phyloP scores from a whole-genome alignment of 2,888 invertebrate genomes.

The Hypercompe scribonia region DNA sequence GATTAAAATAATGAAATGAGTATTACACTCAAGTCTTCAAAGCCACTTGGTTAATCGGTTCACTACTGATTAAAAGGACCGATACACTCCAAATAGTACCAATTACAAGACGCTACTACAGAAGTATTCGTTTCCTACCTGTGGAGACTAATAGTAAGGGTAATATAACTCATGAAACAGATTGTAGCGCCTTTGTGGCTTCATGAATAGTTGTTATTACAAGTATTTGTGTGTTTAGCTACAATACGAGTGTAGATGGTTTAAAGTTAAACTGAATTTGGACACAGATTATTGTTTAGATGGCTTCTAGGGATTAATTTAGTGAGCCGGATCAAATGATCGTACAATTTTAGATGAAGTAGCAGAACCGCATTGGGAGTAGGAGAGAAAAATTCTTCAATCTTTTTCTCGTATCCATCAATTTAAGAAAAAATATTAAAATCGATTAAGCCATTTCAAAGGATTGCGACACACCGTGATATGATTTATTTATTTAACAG shows the following conservation, averaged over 20 bases:
- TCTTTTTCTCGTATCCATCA: too few species aligned
- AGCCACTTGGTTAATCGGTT: too few species aligned
- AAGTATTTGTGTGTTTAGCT: slow-evolving; percentile 24
- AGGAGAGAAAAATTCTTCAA: too few species aligned
- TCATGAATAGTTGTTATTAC: slow-evolving; percentile 27
- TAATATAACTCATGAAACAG: slow-evolving; percentile 26
- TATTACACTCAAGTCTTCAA: too few species aligned
- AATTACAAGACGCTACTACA: not conserved
- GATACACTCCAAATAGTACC: not conserved
- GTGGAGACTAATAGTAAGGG: slow-evolving; percentile 7
- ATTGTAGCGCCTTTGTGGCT: slow-evolving; percentile 28
- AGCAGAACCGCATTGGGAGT: too few species aligned
- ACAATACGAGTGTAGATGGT: slow-evolving; percentile 19
- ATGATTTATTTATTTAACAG: too few species aligned
- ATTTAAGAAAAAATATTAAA: too few species aligned
- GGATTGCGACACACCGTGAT: too few species aligned
- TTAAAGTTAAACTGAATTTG: slow-evolving; percentile 6
- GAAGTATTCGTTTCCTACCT: not conserved
- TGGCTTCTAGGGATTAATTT: not conserved
- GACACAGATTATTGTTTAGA: not conserved
- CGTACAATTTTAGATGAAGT: not conserved
- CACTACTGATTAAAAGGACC: not conserved
- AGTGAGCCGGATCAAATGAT: not conserved
- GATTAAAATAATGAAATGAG: too few species aligned
- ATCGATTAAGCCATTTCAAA: too few species aligned